Evolutionary conservation across 37 sponge, comb jelly and placozoan species (phyloP).

Genomic region (Hexactinellida sp.): DNA sequence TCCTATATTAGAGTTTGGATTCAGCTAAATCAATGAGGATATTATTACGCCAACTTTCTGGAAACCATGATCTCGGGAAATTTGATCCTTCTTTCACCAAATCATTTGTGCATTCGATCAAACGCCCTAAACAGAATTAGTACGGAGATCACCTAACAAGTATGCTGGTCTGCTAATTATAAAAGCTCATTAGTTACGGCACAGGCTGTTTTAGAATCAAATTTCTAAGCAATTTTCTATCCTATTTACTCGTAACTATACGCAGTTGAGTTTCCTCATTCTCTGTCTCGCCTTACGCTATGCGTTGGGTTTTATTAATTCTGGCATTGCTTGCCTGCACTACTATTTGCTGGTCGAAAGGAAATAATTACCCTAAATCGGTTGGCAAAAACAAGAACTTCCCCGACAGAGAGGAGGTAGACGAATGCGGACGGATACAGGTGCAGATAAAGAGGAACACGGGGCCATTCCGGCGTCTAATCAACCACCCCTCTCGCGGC

Average conservation of each 20-base stretch:
- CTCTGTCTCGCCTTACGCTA: not conserved
- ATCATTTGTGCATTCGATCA: not conserved
- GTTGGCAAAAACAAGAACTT: slow-evolving; percentile 22
- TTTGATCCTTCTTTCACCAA: not conserved
- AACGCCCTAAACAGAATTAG: too few relatives aligned
- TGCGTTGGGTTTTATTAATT: not conserved
- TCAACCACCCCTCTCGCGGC: not conserved
- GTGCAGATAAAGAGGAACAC: slow-evolving; percentile 46
- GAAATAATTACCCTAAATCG: not conserved
- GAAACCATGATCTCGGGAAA: not conserved
- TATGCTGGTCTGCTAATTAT: not conserved
- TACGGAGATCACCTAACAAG: too few relatives aligned
- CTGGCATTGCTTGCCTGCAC: not conserved
- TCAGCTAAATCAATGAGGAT: too few relatives aligned
- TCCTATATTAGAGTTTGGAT: too few relatives aligned
- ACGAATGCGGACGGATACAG: slow-evolving; percentile 53
- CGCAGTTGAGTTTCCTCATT: not conserved
- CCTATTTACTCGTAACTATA: not conserved
- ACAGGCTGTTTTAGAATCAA: not conserved
- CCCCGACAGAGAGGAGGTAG: slow-evolving; percentile 41
- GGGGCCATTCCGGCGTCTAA: slow-evolving; percentile 22
- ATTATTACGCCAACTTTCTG: not conserved
- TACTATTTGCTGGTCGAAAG: not conserved
- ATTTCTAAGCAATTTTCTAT: not conserved
- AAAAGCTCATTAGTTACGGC: not conserved